Conservation (phyloP, 2,113 vertebrate genomes). For the Phalacrocorax aristotelis region DNA sequence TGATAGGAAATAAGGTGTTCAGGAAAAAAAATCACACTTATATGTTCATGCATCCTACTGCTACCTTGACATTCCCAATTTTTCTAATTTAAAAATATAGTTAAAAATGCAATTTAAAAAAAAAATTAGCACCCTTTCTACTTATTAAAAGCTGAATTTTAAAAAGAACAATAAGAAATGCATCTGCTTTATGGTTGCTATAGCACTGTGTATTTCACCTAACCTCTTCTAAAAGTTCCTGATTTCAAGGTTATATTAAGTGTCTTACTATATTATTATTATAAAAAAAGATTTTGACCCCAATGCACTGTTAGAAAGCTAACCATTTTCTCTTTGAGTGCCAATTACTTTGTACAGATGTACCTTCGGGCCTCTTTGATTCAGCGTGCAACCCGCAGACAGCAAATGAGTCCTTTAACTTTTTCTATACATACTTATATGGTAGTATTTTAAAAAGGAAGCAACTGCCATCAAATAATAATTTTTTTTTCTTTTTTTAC, state of each 20-base stretch:
- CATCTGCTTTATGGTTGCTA: constrained; percentile 53
- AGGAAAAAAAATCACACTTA: not conserved
- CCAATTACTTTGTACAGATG: constrained; percentile 71
- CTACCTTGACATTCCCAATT: not conserved
- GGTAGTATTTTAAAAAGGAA: constrained; percentile 21
- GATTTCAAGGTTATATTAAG: constrained; percentile 69
- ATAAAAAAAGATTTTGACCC: constrained; percentile 66
- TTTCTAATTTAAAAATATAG: not conserved
- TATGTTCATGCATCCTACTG: not conserved
- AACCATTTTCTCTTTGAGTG: constrained; percentile 68
- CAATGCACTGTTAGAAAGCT: constrained; percentile 58
- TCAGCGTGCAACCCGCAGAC: constrained; percentile 23
- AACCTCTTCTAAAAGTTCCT: constrained; percentile 63
- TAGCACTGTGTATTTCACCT: constrained; percentile 59
- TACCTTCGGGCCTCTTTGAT: constrained; percentile 54
- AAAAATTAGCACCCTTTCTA: not conserved
- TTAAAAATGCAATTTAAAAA: not conserved
- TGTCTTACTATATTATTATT: constrained; percentile 63
- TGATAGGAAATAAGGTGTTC: not conserved
- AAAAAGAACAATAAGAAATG: constrained; percentile 35
- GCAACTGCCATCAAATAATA: not conserved
- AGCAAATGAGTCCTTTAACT: constrained; percentile 61
- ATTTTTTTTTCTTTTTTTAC: not conserved
- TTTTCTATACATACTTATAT: constrained; percentile 19
- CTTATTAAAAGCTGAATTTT: constrained; percentile 30